Conservation (phyloP, 2,797 vertebrate genomes). For the Champsocephalus esox region DNA sequence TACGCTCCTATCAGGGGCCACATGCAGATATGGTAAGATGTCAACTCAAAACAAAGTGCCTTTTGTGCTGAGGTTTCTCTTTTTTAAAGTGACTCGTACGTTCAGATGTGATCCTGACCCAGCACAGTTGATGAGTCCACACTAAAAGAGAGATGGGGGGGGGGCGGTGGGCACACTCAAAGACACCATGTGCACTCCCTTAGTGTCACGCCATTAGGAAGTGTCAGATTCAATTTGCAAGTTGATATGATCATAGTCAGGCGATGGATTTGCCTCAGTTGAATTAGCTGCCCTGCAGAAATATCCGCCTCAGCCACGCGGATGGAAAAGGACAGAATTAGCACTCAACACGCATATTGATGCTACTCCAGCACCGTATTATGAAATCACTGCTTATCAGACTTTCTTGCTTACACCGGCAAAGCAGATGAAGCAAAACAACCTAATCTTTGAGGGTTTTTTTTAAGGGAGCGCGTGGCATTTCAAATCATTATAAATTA, state of each 20-base stretch:
- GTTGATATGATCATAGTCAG: constrained; percentile 66
- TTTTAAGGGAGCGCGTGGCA: not conserved
- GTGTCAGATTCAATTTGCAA: constrained; percentile 72
- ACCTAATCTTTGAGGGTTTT: constrained; percentile 17
- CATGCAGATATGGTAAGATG: constrained; percentile 82
- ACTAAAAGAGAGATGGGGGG: constrained; percentile 1
- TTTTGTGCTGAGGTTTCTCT: constrained; percentile 36
- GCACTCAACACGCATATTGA: constrained; percentile 39
- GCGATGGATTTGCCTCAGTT: constrained; percentile 59
- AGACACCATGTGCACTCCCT: constrained; percentile 25
- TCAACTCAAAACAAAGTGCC: constrained; percentile 21
- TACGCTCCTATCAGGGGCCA: constrained; percentile 84
- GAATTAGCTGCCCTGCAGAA: constrained; percentile 58
- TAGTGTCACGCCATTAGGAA: constrained; percentile 29
- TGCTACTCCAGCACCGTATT: constrained; percentile 38
- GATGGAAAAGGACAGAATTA: constrained; percentile 66
- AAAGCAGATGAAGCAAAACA: constrained; percentile 23
- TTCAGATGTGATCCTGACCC: constrained; percentile 30
- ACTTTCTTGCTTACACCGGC: constrained; percentile 9
- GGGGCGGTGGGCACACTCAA: not conserved
- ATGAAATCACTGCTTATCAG: constrained; percentile 52
- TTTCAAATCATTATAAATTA: constrained; percentile 14
- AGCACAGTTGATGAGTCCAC: constrained; percentile 26
- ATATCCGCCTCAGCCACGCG: constrained; percentile 52
- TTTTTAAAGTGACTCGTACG: constrained; percentile 27